Base-by-base conservation (phyloP, 2,113 vertebrate genomes). In the Murina feae region DNA sequence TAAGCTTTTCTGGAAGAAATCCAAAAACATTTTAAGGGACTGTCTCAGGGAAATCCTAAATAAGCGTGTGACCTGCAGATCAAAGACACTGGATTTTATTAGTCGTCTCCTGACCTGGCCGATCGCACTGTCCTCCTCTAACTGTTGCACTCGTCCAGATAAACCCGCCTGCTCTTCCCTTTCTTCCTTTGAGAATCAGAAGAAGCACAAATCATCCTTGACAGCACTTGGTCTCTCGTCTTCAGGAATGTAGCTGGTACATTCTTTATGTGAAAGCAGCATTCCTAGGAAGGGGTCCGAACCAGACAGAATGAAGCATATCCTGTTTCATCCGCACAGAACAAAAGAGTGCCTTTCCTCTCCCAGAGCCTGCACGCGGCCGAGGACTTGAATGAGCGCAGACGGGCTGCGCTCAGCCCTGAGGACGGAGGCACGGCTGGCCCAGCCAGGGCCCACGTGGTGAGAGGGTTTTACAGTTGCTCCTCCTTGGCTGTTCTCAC, bases 161-260 rank as follows among this genome's bases (percentile, higher is more conserved):
- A 74, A 86, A 68, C 71, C 69, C 88, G 86, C 78, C 58, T 60
- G 25, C 84, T 66, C 96, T 92, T 78, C 44, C 32, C 49, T 86
- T 76, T 92, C 60, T 91, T 93, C 76, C 76, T 85, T 69, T 4
- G n/a, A 91, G 90, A 91, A 84, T 60, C 86, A 47, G 49, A 51
- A 71, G 84, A 85, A 80, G 55, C 93, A 78, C 94, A 94, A 92
- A 96, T 95, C 93, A 93, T 28, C 76, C 87, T 92, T 93, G 93
- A 96, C 96, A 84, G 25, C 96, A 25, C 93, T 92, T 85, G 85
- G 86, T 86, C 96, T 94, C 95, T 93, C 89, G 35, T 96, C 68
- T 91, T 92, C 78, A 97, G 96, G 95, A 97, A 97, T 96, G 96
- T 93, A 78, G 91, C 87, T 88, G 94, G 87, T 72, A 79, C 93